Conservation (phyloP, 2,888 invertebrate species). For the Cryptosula pallasiana region DNA sequence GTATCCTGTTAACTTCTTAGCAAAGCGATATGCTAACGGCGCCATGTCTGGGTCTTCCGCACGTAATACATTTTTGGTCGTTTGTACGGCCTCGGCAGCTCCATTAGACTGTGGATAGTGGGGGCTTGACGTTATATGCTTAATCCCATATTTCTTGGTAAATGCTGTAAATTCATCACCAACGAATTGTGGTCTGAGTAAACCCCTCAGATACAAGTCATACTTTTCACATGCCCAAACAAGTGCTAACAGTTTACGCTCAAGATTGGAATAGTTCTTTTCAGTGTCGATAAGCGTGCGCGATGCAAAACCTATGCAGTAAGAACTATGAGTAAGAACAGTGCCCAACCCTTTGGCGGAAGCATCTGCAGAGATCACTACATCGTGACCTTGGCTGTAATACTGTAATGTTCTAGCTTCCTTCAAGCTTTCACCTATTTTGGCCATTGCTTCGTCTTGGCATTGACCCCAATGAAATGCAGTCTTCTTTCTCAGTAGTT, state of each 20-base stretch:
- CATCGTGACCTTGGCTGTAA: background rate
- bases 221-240: too few relatives aligned
- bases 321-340: background rate
- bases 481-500: background rate
- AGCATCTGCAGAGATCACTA: background rate
- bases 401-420: too few relatives aligned
- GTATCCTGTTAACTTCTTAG: background rate
- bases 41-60: background rate
- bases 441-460: too few relatives aligned
- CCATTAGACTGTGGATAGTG: conserved; percentile 19
- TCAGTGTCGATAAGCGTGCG: conserved; percentile 30
- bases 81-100: background rate
- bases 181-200: conserved; percentile 24
- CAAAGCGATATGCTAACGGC: background rate
- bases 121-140: background rate
- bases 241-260: conserved; percentile 32
- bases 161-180: background rate
- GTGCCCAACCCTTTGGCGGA: background rate
- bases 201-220: conserved; percentile 30
- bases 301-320: conserved; percentile 25
- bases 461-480: background rate
- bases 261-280: conserved; percentile 32
- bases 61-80: background rate
- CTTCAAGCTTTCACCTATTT: too few relatives aligned
- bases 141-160: background rate